Percentiles rank a stretch among this genome's conserved stretches.
Conservation (phyloP, 35 echinoderm and acorn worm species). For the Lytechinus pictus region DNA sequence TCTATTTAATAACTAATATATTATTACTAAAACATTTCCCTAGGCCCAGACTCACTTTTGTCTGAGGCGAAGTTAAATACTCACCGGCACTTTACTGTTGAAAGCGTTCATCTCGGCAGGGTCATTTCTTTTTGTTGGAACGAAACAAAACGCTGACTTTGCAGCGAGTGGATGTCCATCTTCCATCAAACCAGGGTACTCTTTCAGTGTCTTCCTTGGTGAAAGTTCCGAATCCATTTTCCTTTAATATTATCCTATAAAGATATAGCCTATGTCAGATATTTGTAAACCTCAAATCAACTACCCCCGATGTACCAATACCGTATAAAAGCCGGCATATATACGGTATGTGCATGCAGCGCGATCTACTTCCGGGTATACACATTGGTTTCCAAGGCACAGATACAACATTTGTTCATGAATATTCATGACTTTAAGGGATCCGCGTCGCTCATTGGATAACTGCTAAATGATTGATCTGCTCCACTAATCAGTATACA, state of each 20-base stretch:
- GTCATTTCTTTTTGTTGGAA: constrained; percentile 78
- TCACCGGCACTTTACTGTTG: constrained; percentile 78
- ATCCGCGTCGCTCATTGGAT: neutral
- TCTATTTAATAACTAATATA: no score
- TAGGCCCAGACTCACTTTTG: neutral
- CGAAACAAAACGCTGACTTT: constrained; percentile 93
- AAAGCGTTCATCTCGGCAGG: constrained; percentile 68
- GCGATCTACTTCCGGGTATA: constrained; percentile 9
- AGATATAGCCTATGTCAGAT: no score
- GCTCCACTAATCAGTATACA: no score
- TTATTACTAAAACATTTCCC: no score
- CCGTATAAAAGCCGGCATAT: neutral
- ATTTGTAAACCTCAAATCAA: no score
- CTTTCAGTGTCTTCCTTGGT: constrained; percentile 44
- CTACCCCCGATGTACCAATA: neutral
- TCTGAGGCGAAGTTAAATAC: neutral
- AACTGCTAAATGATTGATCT: neutral
- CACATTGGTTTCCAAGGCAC: constrained; percentile 20
- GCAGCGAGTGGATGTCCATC: constrained; percentile 90
- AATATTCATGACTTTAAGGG: neutral
- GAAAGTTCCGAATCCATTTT: constrained; percentile 23
- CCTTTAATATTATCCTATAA: neutral
- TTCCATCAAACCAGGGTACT: constrained; percentile 94
- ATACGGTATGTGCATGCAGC: neutral
- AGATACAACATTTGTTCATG: neutral